Conservation (phyloP, 2,113 vertebrate genomes). For the Pluvialis apricaria region DNA sequence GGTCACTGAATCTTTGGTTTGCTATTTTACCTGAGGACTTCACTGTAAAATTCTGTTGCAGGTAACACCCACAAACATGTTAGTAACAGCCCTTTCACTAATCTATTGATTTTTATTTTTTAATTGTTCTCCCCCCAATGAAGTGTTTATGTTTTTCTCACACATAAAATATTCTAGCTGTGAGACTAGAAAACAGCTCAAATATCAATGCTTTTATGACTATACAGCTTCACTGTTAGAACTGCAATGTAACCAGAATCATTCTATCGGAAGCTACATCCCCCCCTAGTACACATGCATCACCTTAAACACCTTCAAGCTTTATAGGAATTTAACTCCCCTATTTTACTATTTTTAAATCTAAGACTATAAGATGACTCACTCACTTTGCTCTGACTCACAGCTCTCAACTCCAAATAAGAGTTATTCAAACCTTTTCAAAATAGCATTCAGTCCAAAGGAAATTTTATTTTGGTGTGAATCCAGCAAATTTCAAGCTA, state of each 20-base stretch:
- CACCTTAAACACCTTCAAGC: background rate
- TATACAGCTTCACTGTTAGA: background rate
- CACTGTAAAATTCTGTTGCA: background rate
- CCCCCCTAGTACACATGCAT: background rate
- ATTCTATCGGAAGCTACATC: background rate
- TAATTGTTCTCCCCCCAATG: background rate
- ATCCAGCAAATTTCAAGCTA: background rate
- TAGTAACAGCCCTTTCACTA: background rate
- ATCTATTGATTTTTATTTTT: background rate
- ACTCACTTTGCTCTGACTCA: constrained; percentile 11
- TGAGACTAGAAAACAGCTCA: background rate
- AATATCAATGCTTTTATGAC: background rate
- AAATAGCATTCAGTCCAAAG: constrained; percentile 4
- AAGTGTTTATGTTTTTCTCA: background rate
- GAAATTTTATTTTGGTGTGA: background rate
- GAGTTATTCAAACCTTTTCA: background rate
- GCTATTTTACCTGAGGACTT: background rate
- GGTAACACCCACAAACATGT: background rate
- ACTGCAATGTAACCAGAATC: background rate
- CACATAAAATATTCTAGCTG: background rate
- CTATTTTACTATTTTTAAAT: background rate
- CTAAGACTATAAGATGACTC: background rate
- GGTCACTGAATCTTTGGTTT: background rate
- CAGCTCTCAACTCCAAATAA: background rate
- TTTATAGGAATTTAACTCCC: background rate